These are phyloP conservation scores for Bryconaethiops microstoma DNA, from an alignment of 2,797 vertebrate genomes.

Conservation along the genomic window DNA sequence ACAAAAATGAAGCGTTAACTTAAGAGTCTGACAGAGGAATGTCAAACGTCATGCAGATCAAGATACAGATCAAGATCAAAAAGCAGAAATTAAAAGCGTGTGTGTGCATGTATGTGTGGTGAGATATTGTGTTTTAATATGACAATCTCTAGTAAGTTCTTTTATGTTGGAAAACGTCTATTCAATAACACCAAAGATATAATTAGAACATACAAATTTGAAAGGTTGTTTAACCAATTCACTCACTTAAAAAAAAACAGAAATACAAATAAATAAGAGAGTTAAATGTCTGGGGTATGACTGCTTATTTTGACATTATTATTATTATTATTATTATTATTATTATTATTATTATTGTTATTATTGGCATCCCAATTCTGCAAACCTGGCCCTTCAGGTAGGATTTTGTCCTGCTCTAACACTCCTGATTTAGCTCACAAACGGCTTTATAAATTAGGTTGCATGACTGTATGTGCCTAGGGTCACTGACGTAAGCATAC, in stretches of 20 bases:
- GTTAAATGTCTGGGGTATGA: neutral
- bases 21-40: constrained; percentile 16
- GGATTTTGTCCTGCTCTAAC: no score
- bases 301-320: neutral
- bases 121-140: neutral
- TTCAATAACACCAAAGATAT: no score
- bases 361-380: no score
- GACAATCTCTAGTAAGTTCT: neutral
- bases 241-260: neutral
- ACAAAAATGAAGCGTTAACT: constrained; percentile 5
- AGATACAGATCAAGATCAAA: constrained; percentile 19
- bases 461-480: no score
- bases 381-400: no score
- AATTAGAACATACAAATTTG: neutral
- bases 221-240: neutral
- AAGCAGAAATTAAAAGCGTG: neutral
- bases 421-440: no score
- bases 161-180: neutral
- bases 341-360: neutral
- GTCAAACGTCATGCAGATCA: constrained; percentile 42
- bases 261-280: neutral
- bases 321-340: neutral
- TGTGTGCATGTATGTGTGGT: neutral
- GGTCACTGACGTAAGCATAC: no score
- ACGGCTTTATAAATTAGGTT: no score